Percentiles rank a stretch among this genome's conserved stretches.
phyloP scores from a whole-genome alignment of 2,113 vertebrate genomes.

The Pteropus alecto region DNA sequence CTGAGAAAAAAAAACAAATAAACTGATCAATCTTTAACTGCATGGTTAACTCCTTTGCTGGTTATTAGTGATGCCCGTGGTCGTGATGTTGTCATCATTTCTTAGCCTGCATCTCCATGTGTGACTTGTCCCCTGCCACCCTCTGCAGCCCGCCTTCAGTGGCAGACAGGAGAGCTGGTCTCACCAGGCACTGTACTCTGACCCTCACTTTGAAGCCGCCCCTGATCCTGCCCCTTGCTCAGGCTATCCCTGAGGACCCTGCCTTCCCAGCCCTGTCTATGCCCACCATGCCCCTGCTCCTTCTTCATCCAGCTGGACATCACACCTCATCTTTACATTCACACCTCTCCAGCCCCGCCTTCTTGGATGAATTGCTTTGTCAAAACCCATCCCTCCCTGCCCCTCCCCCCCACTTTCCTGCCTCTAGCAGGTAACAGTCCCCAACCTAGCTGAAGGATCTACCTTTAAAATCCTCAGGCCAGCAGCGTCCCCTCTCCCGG shows the following conservation, averaged over 20 bases:
- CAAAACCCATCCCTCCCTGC: neutral
- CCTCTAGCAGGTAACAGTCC: neutral
- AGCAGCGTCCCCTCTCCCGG: neutral
- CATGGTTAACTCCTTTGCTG: neutral
- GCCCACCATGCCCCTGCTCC: neutral
- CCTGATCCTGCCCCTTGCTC: too few relatives aligned
- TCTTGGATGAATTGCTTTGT: neutral
- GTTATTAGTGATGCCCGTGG: neutral
- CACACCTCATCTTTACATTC: neutral
- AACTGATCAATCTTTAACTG: fast-evolving
- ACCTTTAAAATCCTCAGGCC: neutral
- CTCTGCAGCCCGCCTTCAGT: fast-evolving
- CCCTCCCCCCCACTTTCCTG: neutral
- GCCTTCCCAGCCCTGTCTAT: fast-evolving
- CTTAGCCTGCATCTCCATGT: neutral
- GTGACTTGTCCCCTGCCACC: neutral
- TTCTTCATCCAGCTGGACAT: neutral
- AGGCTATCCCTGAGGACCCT: too few relatives aligned
- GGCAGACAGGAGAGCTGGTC: neutral
- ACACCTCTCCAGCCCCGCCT: too few relatives aligned
- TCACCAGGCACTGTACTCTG: neutral
- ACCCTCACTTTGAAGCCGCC: too few relatives aligned
- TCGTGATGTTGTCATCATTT: neutral
- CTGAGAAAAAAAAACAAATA: neutral
- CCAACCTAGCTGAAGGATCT: neutral